Evolutionary conservation across 53 echinoderm and acorn worm species (phyloP), one percentile per base, ranked within the genome.

Genomic region (Mesocentrotus franciscanus): DNA sequence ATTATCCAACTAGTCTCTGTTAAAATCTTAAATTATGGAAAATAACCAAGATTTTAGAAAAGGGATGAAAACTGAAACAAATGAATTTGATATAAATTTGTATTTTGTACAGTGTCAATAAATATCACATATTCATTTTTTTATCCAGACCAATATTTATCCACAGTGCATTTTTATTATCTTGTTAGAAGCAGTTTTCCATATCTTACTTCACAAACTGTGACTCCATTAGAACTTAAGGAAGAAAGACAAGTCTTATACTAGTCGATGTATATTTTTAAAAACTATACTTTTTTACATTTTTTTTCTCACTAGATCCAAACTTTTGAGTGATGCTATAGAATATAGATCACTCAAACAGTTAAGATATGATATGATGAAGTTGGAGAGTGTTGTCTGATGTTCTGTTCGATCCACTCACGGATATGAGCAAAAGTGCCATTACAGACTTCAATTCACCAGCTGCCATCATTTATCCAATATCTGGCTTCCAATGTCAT

Each of bases 361-460:
- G 7, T 18, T 18, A 18, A 64, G 20, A 64, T 64, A 5, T 64
- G 64, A 64, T 18, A 5, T 18, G 64, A 64, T 64, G 18, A 64
- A 64, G 64, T 18, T 64, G 5, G 20, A 64, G 64, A 64, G 64
- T 49, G 49, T 49, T 49, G 3, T 49, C 49, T 49, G 49, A 49
- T 49, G 6, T 49, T 49, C 49, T 49, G 3, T n/a, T n/a, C n/a
- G n/a, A n/a, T 74, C 74, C 29, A 81, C 42, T 81, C 81, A 7
- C 35, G 36, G 39, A 81, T 18, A 42, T 20, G 17, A 81, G 81
- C 42, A 81, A 36, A 81, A 81, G 22, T 39, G 81, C 39, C 81
- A 81, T 81, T 81, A 81, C 42, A 81, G 36, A 39, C 81, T 81
- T 81, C 81, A 81, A 81, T 81, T 81, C 36, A 81, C 42, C 42